Conservation (phyloP, 2,888 invertebrate species). For the Zygothrica quintamaculata region DNA sequence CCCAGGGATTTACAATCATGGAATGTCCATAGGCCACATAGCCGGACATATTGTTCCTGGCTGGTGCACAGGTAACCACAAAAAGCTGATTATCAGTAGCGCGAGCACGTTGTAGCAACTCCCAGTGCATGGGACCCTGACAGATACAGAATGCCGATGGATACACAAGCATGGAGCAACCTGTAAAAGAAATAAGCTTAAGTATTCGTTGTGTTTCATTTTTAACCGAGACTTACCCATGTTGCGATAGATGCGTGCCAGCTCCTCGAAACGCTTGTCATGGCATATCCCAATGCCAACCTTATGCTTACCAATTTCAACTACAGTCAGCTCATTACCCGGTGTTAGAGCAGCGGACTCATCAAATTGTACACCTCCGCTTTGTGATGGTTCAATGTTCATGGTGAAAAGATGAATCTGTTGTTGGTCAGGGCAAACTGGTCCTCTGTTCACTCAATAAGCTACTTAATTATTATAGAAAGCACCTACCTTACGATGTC, state of each 20-base stretch:
- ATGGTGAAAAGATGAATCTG: slow-evolving; percentile 98
- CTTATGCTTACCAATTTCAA: slow-evolving; percentile 89
- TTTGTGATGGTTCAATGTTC: slow-evolving; percentile 87
- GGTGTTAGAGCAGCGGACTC: slow-evolving; percentile 93
- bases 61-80: slow-evolving; percentile 93
- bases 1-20: slow-evolving; percentile 92
- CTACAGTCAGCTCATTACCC: slow-evolving; percentile 90
- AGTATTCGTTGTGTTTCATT: neutral
- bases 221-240: slow-evolving; percentile 82
- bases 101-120: slow-evolving; percentile 91
- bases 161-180: slow-evolving; percentile 94
- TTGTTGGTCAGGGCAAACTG: neutral
- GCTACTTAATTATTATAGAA: slow-evolving; percentile 42
- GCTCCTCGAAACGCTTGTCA: slow-evolving; percentile 95
- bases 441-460: slow-evolving; percentile 1
- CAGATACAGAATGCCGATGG: slow-evolving; percentile 92
- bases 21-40: slow-evolving; percentile 97
- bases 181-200: slow-evolving; percentile 84
- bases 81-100: slow-evolving; percentile 96
- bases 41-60: slow-evolving; percentile 89
- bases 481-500: slow-evolving; percentile 90
- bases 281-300: slow-evolving; percentile 98
- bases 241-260: slow-evolving; percentile 90
- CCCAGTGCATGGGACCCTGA: slow-evolving; percentile 95
- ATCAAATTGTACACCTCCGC: slow-evolving; percentile 94